phyloP scores from a whole-genome alignment of 2,113 vertebrate species.

The Struthidea cinerea region DNA sequence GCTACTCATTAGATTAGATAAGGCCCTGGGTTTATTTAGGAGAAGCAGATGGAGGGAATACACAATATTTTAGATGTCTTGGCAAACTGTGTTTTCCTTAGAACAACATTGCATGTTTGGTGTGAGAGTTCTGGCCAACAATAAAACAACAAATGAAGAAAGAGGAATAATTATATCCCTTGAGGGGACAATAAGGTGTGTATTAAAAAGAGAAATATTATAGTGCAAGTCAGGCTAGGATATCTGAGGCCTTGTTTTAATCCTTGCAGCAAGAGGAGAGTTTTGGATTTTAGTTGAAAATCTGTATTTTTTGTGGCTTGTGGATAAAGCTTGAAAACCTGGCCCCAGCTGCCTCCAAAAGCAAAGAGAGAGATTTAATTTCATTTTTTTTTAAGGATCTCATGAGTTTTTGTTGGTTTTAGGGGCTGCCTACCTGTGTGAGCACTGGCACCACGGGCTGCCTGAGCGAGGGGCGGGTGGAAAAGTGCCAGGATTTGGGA shows the following conservation, averaged over 20 bases:
- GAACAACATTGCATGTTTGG: constrained; percentile 45
- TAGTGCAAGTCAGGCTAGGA: background rate
- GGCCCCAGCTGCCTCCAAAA: background rate
- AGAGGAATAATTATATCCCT: background rate
- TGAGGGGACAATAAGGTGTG: background rate
- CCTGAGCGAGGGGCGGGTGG: background rate
- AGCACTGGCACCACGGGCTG: background rate
- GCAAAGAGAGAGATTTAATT: background rate
- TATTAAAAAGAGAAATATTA: background rate
- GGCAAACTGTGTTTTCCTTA: constrained; percentile 58
- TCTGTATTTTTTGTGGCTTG: background rate
- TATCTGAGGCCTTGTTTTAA: background rate
- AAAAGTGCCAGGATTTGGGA: background rate
- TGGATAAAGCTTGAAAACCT: background rate
- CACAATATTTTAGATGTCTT: constrained; percentile 62
- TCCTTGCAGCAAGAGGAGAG: background rate
- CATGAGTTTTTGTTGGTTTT: background rate
- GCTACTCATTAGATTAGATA: constrained; percentile 60
- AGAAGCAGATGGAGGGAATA: constrained; percentile 65
- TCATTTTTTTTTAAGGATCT: background rate
- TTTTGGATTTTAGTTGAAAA: background rate
- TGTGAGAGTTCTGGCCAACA: constrained; percentile 26
- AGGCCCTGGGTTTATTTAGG: constrained; percentile 58
- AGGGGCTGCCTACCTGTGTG: background rate
- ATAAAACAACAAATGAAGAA: background rate